phyloP scores from a whole-genome alignment of 2,113 vertebrate species.

The Malurus cyaneus region DNA sequence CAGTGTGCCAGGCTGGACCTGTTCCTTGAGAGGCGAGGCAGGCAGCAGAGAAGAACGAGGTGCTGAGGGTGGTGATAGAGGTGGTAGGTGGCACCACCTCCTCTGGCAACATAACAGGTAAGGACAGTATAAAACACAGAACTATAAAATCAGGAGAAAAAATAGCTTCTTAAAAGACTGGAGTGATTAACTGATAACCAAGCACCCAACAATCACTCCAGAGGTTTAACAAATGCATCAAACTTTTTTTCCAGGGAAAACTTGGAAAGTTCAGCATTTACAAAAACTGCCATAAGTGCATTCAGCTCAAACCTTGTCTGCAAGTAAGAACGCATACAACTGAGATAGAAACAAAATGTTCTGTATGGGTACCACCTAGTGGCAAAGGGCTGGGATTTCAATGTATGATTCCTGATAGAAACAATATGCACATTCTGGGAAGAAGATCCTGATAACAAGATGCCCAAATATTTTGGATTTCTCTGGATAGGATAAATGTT shows the following conservation, averaged over 20 bases:
- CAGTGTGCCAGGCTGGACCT: background rate
- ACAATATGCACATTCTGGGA: background rate
- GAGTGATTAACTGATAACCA: background rate
- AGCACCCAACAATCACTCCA: background rate
- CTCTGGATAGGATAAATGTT: background rate
- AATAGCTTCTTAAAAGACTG: background rate
- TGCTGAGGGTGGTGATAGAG: background rate
- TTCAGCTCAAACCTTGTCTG: background rate
- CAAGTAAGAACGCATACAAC: background rate
- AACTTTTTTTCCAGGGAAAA: background rate
- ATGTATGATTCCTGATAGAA: background rate
- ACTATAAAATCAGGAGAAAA: background rate
- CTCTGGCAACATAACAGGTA: background rate
- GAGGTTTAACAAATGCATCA: background rate
- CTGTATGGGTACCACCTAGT: conserved; percentile 32
- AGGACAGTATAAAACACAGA: background rate
- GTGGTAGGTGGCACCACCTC: background rate
- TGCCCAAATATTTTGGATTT: background rate
- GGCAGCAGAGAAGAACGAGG: background rate
- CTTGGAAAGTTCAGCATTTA: background rate
- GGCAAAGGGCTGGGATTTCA: background rate
- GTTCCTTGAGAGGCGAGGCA: background rate
- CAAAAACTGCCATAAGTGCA: rapidly evolving
- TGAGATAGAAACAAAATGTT: background rate
- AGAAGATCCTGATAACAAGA: background rate